Percentiles rank a stretch among this genome's conserved stretches.
Evolutionary conservation across 2,888 invertebrate species (phyloP).

Genomic region (Leptopterna dolabrata): DNA sequence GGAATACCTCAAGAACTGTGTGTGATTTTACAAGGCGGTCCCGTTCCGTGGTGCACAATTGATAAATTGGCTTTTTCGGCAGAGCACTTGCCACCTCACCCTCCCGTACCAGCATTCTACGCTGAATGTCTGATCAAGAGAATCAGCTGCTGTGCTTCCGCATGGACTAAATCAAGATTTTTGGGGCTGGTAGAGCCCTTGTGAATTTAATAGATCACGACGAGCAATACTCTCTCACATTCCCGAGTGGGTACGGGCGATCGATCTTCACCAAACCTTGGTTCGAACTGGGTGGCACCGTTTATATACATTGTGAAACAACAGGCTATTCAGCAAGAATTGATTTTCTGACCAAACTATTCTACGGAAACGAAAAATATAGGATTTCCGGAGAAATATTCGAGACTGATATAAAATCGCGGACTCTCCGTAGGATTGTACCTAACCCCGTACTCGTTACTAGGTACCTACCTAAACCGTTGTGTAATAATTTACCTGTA

Average conservation of each 20-base stretch:
- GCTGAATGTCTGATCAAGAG: slow-evolving; percentile 93
- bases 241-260: slow-evolving; percentile 96
- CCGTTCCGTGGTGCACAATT: slow-evolving; percentile 89
- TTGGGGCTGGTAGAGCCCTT: slow-evolving; percentile 94
- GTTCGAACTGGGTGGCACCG: slow-evolving; percentile 97
- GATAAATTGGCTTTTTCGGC: slow-evolving; percentile 94
- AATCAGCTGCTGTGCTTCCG: slow-evolving; percentile 93
- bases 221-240: slow-evolving; percentile 95
- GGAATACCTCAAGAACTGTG: slow-evolving; percentile 60
- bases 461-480: too few relatives aligned
- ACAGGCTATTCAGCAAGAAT: slow-evolving; percentile 93
- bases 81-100: slow-evolving; percentile 99
- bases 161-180: slow-evolving; percentile 99
- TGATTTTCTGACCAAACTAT: slow-evolving; percentile 97
- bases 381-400: slow-evolving; percentile 84
- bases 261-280: slow-evolving; percentile 90
- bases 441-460: too few relatives aligned
- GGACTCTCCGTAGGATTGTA: too few relatives aligned
- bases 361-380: slow-evolving; percentile 96
- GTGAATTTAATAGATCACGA: slow-evolving; percentile 88
- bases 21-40: slow-evolving; percentile 81
- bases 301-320: slow-evolving; percentile 89
- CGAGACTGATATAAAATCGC: slow-evolving; percentile 86
- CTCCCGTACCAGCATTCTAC: slow-evolving; percentile 98
- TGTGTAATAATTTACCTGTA: too few relatives aligned